phyloP scores from a whole-genome alignment of 2,797 vertebrate species.

The Salmo trutta region DNA sequence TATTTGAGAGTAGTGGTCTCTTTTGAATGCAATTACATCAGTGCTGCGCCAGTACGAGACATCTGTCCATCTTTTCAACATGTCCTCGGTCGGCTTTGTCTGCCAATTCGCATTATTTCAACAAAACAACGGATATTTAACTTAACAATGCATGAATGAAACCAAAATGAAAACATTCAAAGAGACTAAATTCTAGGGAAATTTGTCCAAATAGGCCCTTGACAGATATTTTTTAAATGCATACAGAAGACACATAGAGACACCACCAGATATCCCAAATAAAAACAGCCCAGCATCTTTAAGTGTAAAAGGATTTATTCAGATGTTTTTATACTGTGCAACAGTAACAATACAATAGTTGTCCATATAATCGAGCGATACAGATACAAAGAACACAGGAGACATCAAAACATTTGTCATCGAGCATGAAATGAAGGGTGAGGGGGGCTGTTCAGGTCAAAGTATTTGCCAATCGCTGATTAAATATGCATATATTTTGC shows the following conservation, averaged over 20 bases:
- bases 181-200: background rate
- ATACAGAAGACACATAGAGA: background rate
- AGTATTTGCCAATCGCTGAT: slow-evolving; percentile 58
- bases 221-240: background rate
- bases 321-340: slow-evolving; percentile 85
- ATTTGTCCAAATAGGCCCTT: background rate
- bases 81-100: slow-evolving; percentile 4
- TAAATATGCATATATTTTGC: slow-evolving; percentile 69
- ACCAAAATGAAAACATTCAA: background rate
- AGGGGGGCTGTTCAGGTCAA: slow-evolving; percentile 36
- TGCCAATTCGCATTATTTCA: background rate
- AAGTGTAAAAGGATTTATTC: slow-evolving; percentile 87
- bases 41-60: slow-evolving; percentile 8
- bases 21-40: background rate
- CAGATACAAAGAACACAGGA: slow-evolving; percentile 76
- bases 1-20: background rate
- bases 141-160: background rate
- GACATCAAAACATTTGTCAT: slow-evolving; percentile 69
- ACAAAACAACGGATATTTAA: background rate
- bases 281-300: background rate
- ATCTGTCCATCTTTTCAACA: slow-evolving; percentile 28
- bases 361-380: slow-evolving; percentile 80
- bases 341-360: slow-evolving; percentile 86
- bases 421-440: slow-evolving; percentile 56
- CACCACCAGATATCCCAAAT: background rate